A percentile compares a stretch with the other conserved stretches of the same genome.
These are phyloP conservation scores for Melanotaenia parkinsoni DNA, from an alignment of 2,797 vertebrate genomes.

Conservation along the genomic window DNA sequence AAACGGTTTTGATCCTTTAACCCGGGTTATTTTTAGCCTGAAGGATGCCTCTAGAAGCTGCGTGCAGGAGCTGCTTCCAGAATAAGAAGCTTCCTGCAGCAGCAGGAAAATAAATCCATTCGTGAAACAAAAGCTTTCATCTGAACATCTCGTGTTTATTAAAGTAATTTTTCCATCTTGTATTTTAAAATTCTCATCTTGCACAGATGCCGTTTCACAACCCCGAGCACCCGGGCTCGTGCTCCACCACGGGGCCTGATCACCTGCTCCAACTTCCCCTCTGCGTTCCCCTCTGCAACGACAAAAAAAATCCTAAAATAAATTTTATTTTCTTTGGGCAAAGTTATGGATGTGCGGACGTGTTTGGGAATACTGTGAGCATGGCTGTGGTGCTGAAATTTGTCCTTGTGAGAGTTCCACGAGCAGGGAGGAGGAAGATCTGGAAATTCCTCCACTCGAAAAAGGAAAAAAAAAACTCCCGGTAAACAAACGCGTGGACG, in stretches of 20 bases:
- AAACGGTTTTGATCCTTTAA: neutral
- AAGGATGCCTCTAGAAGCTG: no score
- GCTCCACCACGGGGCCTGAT: conserved; percentile 21
- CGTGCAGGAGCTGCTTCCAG: no score
- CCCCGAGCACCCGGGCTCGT: neutral
- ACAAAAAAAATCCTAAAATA: no score
- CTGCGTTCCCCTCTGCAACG: neutral
- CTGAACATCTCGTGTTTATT: neutral
- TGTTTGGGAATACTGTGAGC: no score
- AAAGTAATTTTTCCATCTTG: neutral
- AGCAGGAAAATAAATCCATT: neutral
- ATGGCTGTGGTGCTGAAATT: no score
- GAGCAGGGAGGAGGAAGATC: neutral
- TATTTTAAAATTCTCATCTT: neutral
- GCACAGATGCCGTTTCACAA: conserved; percentile 38
- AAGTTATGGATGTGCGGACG: no score
- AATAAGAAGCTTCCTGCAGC: neutral
- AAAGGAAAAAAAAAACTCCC: conserved; percentile 12
- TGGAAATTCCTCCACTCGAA: conserved; percentile 68
- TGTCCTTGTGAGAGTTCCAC: neutral
- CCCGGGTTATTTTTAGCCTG: neutral
- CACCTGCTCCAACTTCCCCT: conserved; percentile 30
- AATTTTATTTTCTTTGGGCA: no score
- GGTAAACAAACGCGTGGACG: conserved; percentile 52
- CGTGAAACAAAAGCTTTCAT: neutral